Conservation (phyloP, 2,797 vertebrate species). For the Scarus forsteni region DNA sequence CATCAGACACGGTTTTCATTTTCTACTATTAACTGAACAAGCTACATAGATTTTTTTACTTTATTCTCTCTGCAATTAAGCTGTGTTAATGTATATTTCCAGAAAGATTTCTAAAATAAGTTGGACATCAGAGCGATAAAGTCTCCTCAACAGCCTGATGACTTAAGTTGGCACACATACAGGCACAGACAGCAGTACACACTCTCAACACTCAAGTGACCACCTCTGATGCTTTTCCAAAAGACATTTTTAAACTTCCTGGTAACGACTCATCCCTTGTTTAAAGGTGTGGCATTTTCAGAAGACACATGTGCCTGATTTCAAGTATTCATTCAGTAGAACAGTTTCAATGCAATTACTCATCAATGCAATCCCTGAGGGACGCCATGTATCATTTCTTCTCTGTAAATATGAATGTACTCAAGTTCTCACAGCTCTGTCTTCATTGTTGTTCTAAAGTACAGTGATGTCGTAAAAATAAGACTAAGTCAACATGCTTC, state of each 20-base stretch:
- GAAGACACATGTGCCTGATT: slow-evolving; percentile 21
- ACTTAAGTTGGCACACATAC: background rate
- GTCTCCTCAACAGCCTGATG: too few relatives aligned
- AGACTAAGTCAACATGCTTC: background rate
- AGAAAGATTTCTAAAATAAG: too few relatives aligned
- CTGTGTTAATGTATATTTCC: too few relatives aligned
- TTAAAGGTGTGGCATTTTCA: background rate
- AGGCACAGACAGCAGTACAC: background rate
- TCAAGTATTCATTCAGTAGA: slow-evolving; percentile 23
- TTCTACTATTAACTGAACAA: background rate
- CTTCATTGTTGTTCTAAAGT: background rate
- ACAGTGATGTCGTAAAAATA: background rate
- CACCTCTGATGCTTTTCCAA: background rate
- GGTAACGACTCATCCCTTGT: background rate
- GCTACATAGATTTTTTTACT: background rate
- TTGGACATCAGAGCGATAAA: too few relatives aligned
- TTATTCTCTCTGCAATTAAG: background rate
- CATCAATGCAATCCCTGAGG: slow-evolving; percentile 49
- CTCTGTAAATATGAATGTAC: slow-evolving; percentile 2
- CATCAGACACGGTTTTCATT: background rate
- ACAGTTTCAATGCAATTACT: slow-evolving; percentile 46
- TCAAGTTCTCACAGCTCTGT: background rate
- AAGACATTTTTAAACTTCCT: background rate
- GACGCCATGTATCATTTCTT: slow-evolving; percentile 8
- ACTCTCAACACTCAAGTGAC: background rate